These are phyloP conservation scores for Passer domesticus DNA, from an alignment of 2,113 vertebrate genomes.

Conservation along the genomic window DNA sequence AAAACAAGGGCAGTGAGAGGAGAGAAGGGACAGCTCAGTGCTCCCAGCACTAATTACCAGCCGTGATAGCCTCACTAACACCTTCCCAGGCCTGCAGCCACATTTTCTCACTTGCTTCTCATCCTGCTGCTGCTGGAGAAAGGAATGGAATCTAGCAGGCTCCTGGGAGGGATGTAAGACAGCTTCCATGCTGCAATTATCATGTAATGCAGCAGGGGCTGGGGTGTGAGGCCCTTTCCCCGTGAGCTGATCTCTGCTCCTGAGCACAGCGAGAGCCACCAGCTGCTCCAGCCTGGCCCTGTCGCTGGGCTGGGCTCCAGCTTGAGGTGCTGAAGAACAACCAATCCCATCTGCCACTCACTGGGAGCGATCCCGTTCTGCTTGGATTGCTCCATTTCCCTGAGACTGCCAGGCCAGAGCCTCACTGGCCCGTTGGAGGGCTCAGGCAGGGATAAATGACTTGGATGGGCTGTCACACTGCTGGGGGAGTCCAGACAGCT, in stretches of 20 bases:
- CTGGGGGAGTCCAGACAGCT: not conserved
- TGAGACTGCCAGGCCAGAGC: not conserved
- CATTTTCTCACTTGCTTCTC: not conserved
- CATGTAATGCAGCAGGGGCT: rapidly evolving
- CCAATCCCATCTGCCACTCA: not conserved
- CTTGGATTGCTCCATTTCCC: not conserved
- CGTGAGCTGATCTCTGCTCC: not conserved
- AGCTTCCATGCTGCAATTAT: not conserved
- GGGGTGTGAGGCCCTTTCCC: not conserved
- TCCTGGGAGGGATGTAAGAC: not conserved
- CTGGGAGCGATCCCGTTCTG: not conserved
- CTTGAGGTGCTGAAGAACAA: not conserved
- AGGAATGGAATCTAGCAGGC: no score
- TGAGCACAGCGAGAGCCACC: not conserved
- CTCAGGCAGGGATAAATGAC: not conserved
- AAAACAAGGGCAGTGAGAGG: conserved; percentile 44
- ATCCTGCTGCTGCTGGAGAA: not conserved
- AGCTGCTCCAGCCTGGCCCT: not conserved
- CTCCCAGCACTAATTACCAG: conserved; percentile 36
- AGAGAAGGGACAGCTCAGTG: conserved; percentile 15
- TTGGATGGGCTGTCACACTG: not conserved
- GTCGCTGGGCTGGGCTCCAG: not conserved
- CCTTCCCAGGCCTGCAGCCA: not conserved
- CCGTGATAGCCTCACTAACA: not conserved
- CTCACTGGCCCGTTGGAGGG: rapidly evolving